Conservation (phyloP, 2,113 vertebrate species). For the Murina feae region DNA sequence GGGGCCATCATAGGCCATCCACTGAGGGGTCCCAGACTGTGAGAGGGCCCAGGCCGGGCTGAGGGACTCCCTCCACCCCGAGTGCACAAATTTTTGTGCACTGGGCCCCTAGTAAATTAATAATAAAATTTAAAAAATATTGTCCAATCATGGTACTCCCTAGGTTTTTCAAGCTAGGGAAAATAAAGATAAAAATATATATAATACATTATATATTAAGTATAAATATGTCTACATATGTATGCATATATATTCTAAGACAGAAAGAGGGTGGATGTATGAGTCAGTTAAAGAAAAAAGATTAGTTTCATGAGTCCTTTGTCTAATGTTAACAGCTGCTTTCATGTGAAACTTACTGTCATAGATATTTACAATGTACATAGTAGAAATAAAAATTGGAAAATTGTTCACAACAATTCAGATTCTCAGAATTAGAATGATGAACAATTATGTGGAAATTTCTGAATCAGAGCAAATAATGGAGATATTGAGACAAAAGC, state of each 20-base stretch:
- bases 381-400: neutral
- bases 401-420: neutral
- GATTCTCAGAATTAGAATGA: neutral
- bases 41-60: too few relatives aligned
- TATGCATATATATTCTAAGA: neutral
- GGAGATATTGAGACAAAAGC: neutral
- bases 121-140: neutral
- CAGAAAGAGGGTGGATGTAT: neutral
- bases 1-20: too few relatives aligned
- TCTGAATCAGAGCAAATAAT: neutral
- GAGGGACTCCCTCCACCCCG: too few relatives aligned
- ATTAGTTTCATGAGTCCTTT: neutral
- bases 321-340: neutral
- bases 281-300: neutral
- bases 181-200: neutral
- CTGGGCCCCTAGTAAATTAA: too few relatives aligned
- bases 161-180: neutral
- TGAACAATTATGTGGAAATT: neutral
- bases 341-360: neutral
- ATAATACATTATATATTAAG: neutral
- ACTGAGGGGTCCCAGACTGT: too few relatives aligned
- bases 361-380: neutral
- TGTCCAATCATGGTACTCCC: neutral
- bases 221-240: neutral
- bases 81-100: too few relatives aligned